Conservation (phyloP, 1,140 invertebrate species). For the Diploscapter pachys region DNA sequence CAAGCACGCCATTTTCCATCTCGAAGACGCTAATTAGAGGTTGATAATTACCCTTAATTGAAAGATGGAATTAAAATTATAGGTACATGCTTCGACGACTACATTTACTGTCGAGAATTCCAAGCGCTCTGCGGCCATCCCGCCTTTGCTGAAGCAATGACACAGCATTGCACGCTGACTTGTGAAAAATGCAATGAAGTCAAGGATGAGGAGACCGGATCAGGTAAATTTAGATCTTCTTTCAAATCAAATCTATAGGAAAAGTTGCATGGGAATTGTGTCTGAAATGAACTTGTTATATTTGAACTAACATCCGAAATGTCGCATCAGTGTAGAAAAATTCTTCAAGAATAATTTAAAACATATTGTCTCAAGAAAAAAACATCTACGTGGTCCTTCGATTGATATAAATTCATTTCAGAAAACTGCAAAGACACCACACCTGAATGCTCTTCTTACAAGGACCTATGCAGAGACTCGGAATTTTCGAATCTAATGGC, state of each 20-base stretch:
- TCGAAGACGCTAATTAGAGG: constrained; percentile 27
- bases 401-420: constrained; percentile 8
- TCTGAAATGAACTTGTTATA: neutral
- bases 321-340: no score
- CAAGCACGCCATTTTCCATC: neutral
- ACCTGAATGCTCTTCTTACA: constrained; percentile 24
- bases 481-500: constrained; percentile 18
- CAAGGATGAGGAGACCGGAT: constrained; percentile 23
- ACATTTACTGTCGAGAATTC: constrained; percentile 37
- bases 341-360: no score
- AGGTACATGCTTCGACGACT: constrained; percentile 82
- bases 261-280: neutral
- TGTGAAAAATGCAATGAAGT: constrained; percentile 31
- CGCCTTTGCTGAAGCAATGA: constrained; percentile 32
- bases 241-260: neutral
- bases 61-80: neutral
- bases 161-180: constrained; percentile 33
- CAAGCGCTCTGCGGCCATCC: constrained; percentile 29
- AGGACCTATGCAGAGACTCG: constrained; percentile 16
- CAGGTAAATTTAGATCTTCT: constrained; percentile 5
- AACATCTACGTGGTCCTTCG: no score
- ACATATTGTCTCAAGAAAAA: no score
- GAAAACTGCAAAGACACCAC: constrained; percentile 28
- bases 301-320: neutral
- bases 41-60: neutral